Percentiles rank a stretch among this genome's conserved stretches.
Conservation (phyloP, 2,888 invertebrate genomes). For the Cantharis rufa region DNA sequence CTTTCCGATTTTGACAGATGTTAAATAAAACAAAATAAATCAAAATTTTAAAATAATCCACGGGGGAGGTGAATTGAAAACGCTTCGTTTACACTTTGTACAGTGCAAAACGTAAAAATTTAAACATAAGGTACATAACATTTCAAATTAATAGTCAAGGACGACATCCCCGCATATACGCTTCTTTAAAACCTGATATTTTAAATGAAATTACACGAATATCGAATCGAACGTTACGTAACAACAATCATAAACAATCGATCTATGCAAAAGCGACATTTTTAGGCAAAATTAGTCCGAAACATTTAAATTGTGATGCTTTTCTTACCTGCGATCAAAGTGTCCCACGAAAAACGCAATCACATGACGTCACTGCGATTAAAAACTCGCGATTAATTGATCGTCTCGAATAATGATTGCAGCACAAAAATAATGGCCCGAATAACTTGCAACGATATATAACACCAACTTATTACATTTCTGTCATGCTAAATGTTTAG, state of each 20-base stretch:
- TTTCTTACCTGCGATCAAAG: slow-evolving; percentile 50
- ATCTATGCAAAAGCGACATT: not conserved
- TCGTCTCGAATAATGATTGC: slow-evolving; percentile 38
- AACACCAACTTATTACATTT: slow-evolving; percentile 47
- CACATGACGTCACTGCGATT: slow-evolving; percentile 54
- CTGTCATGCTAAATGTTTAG: slow-evolving; percentile 49
- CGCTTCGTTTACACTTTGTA: slow-evolving; percentile 7
- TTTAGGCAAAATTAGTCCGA: slow-evolving; percentile 3
- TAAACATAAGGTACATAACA: slow-evolving; percentile 18
- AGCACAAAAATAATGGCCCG: slow-evolving; percentile 40
- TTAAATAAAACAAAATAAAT: slow-evolving; percentile 34
- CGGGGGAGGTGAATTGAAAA: slow-evolving; percentile 31
- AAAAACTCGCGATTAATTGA: slow-evolving; percentile 46
- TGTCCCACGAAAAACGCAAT: slow-evolving; percentile 53
- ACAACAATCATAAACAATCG: not conserved
- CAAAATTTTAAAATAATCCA: slow-evolving; percentile 20
- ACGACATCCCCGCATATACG: slow-evolving; percentile 18
- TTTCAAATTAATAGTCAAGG: slow-evolving; percentile 29
- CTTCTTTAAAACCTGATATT: slow-evolving; percentile 10
- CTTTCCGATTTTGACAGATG: slow-evolving; percentile 40
- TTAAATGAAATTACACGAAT: slow-evolving; percentile 24
- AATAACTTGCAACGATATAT: slow-evolving; percentile 38
- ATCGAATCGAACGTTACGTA: not conserved
- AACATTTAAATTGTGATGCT: slow-evolving; percentile 36
- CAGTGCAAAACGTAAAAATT: not conserved